phyloP scores from a whole-genome alignment of 2,888 invertebrate genomes.

The Actias luna region DNA sequence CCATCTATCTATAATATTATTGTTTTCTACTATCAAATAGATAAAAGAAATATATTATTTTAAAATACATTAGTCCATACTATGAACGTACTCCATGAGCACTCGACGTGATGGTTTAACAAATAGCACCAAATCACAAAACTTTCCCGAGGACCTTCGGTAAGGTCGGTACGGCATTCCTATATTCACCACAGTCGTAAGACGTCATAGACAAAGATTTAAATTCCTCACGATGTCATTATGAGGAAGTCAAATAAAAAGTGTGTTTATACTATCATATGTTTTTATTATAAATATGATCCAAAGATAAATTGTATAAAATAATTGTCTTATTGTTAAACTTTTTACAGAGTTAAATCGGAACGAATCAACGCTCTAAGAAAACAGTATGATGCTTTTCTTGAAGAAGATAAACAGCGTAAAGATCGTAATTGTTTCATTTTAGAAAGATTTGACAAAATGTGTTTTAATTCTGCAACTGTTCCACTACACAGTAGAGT shows the following conservation, averaged over 20 bases:
- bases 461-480: constrained; percentile 54
- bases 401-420: constrained; percentile 73
- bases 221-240: background rate
- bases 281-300: background rate
- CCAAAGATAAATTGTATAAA: background rate
- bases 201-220: constrained; percentile 26
- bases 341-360: constrained; percentile 52
- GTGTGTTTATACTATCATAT: constrained; percentile 33
- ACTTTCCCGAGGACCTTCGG: constrained; percentile 52
- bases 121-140: constrained; percentile 43
- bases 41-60: too few relatives aligned
- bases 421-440: constrained; percentile 73
- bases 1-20: background rate
- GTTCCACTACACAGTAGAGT: constrained; percentile 49
- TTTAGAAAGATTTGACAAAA: constrained; percentile 67
- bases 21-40: background rate
- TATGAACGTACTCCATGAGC: constrained; percentile 44
- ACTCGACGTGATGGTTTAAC: constrained; percentile 34
- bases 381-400: constrained; percentile 71
- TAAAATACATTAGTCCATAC: background rate
- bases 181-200: constrained; percentile 56
- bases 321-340: background rate
- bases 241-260: constrained; percentile 72
- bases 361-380: constrained; percentile 63
- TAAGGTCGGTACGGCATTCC: constrained; percentile 67